Base-by-base conservation (phyloP, 2,113 vertebrate species). In the Calyptommatus sinebrachiatus region DNA sequence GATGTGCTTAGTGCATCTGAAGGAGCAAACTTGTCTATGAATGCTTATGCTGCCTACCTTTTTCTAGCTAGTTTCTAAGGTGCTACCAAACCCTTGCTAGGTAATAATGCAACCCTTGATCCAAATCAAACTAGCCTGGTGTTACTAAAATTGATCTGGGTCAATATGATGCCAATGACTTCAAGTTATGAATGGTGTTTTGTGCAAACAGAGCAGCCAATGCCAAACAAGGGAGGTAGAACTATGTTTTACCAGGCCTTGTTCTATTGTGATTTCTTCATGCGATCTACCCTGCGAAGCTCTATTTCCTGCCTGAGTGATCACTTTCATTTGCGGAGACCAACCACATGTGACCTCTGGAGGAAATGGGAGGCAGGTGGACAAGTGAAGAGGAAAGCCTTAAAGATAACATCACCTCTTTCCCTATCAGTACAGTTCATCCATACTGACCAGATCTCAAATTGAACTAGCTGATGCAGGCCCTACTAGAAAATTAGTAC, bases 281-380 rank as follows among this genome's bases (percentile, higher is more conserved):
- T 57, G 83, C 87, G 73, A 31, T 12, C 82, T 90, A 84, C 86
- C 84, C 1, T 26, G 79, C 78, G 1, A 0, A 6, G 73, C 79
- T 88, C 89, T 83, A 73, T 92, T 94, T 94, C 93, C 94, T 93
- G 90, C 83, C 89, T 88, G 22, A 76, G 86, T 73, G 80, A 2
- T n/a, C 84, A 50, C 84, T 88, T 89, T 93, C 92, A 91, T 94
- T 89, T 84, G 83, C 76, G 74, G 84, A 41, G 91, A 80, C 84
- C 79, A 84, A 78, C 91, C 91, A 94, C 85, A 93, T 90, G 16
- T 93, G 90, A 94, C 92, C 88, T 88, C 70, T 53, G 86, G 61
- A 90, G 94, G 92, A 95, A 95, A 93, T 91, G 80, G 53, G 92
- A 84, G 87, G 91, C 71, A 14, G 78, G 86, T 62, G 65, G 74